Base-by-base conservation (phyloP, 2,113 vertebrate species). In the Trinectes maculatus region DNA sequence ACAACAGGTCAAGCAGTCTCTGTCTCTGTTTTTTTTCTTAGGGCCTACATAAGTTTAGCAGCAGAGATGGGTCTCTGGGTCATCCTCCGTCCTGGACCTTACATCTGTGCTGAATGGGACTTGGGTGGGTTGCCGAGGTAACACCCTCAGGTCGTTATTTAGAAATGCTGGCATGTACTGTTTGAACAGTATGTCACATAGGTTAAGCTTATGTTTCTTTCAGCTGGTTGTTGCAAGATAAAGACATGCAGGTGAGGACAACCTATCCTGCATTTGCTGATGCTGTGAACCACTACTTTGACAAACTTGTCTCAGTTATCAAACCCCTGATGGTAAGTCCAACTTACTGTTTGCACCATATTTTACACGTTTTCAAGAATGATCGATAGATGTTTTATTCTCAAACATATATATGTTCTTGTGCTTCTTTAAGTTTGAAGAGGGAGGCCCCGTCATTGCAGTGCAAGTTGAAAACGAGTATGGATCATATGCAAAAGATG, bases 391-490 rank as follows among this genome's bases (percentile, higher is more conserved):
- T 58, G 28, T 43, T 29, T 18, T 15, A 56, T 25, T n/a, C 1
- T 22, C 5, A 25, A n/a, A 22, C 1, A 8, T 22, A 1, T 47
- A 8, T 25, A 34, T 31, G 16, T 33, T 2, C 26, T 24, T 46
- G 18, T 25, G 18, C n/a, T 29, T 42, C 25, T 26, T 25, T 12
- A 42, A 89, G 87, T 89, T 86, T 79, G 60, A 71, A 67, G 91
- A 82, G 0, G 95, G 96, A 37, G 96, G 96, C 1, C 95, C 96
- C 24, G 92, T 98, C 84, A 96, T 98, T 46, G 96, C 95, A 0
- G 88, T 98, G 40, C 96, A 98, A 73, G 93, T 98, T 73, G 96
- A 98, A 84, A 98, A 98, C 2, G 96, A 98, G 51, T 98, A 98
- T 0, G 96, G 96, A 6, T 96, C 96, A 42, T 98, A 95, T n/a